A percentile compares a stretch with the other conserved stretches of the same genome.
Conservation (phyloP, 1,140 invertebrate species). For the Zophobas morio region DNA sequence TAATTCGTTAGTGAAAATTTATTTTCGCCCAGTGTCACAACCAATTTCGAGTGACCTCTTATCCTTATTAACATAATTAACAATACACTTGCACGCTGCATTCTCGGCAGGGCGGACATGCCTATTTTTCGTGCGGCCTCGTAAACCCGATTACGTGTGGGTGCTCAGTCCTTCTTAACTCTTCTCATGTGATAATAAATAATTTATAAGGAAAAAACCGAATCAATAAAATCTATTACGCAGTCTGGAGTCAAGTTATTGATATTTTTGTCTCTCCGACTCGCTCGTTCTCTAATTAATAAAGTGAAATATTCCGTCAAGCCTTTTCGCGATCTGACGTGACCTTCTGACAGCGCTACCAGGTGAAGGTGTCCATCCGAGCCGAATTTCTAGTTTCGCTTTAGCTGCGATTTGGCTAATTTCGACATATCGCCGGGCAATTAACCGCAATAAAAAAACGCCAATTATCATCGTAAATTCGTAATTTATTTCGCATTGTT, state of each 20-base stretch:
- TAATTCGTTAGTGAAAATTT: too few relatives aligned
- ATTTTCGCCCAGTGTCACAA: too few relatives aligned
- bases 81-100: too few relatives aligned
- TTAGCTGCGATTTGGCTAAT: slow-evolving; percentile 8
- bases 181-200: not conserved
- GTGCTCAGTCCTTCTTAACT: not conserved
- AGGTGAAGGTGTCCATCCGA: slow-evolving; percentile 12
- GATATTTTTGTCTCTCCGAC: not conserved
- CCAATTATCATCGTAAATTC: slow-evolving; percentile 30
- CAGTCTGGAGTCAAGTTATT: not conserved
- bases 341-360: slow-evolving; percentile 30
- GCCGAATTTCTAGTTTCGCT: slow-evolving; percentile 5
- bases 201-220: not conserved
- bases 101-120: not conserved
- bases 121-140: not conserved
- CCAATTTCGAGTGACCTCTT: too few relatives aligned
- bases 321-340: slow-evolving; percentile 1
- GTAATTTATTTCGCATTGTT: slow-evolving; percentile 33
- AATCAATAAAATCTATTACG: slow-evolving; percentile 3
- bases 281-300: slow-evolving; percentile 12
- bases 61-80: too few relatives aligned
- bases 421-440: slow-evolving; percentile 8
- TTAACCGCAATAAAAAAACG: slow-evolving; percentile 20
- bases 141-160: too few relatives aligned
- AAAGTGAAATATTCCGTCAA: slow-evolving; percentile 20